Evolutionary conservation across 2,797 vertebrate species (phyloP).

Genomic region (Chromis chromis): DNA sequence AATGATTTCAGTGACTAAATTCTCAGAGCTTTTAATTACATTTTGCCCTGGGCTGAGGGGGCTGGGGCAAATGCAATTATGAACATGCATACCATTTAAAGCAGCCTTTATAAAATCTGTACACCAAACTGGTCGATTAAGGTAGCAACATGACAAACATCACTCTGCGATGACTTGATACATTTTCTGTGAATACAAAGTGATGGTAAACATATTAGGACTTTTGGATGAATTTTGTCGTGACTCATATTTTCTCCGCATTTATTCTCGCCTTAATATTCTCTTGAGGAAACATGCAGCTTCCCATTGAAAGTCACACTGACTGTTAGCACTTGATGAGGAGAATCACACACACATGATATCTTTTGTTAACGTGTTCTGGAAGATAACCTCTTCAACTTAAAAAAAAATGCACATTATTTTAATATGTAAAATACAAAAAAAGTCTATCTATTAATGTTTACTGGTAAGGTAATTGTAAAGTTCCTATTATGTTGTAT

Average conservation of each 20-base stretch:
- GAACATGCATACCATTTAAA: slow-evolving; percentile 78
- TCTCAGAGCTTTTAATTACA: slow-evolving; percentile 86
- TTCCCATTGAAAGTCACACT: slow-evolving; percentile 33
- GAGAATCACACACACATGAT: slow-evolving; percentile 52
- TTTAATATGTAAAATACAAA: slow-evolving; percentile 87
- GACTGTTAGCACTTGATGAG: slow-evolving; percentile 72
- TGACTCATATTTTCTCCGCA: slow-evolving; percentile 11
- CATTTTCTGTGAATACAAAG: slow-evolving; percentile 26
- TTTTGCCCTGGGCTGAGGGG: slow-evolving; percentile 81
- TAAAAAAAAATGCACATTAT: slow-evolving; percentile 80
- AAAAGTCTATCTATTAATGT: slow-evolving; percentile 88
- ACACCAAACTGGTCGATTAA: slow-evolving; percentile 47
- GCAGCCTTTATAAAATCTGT: slow-evolving; percentile 42
- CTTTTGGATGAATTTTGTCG: slow-evolving; percentile 17
- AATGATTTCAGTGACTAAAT: slow-evolving; percentile 83
- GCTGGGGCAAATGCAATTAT: slow-evolving; percentile 79
- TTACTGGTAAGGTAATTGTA: slow-evolving; percentile 84
- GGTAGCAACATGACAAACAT: slow-evolving; percentile 23
- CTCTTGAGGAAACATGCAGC: slow-evolving; percentile 63
- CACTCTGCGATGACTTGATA: slow-evolving; percentile 18
- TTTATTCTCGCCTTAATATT: slow-evolving; percentile 51
- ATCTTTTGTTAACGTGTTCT: slow-evolving; percentile 64
- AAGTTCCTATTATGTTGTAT: slow-evolving; percentile 84
- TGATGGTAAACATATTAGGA: slow-evolving; percentile 34
- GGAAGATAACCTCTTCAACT: slow-evolving; percentile 59